A percentile compares a stretch with the other conserved stretches of the same genome.
Conservation (phyloP, 2,888 invertebrate genomes). For the Ephialtes manifestator region DNA sequence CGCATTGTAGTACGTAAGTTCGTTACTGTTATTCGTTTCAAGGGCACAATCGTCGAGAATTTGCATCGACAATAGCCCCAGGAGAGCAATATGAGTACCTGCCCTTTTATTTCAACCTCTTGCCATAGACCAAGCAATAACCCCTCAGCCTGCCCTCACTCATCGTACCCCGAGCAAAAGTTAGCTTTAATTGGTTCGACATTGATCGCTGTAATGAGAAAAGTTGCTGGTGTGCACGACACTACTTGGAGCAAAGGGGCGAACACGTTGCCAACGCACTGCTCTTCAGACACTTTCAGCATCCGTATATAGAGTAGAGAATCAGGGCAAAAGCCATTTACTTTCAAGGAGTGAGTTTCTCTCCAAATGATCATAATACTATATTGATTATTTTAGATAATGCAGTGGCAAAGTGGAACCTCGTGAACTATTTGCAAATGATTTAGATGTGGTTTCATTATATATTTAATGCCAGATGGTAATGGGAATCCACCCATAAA, state of each 20-base stretch:
- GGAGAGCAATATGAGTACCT: conserved; percentile 44
- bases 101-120: conserved; percentile 60
- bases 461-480: too few species aligned
- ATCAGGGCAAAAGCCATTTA: conserved; percentile 17
- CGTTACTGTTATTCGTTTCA: conserved; percentile 38
- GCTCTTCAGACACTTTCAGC: conserved; percentile 21
- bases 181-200: conserved; percentile 82
- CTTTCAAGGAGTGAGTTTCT: neutral
- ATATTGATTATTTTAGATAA: neutral
- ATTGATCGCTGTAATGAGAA: conserved; percentile 84
- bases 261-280: conserved; percentile 42
- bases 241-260: conserved; percentile 45
- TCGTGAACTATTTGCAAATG: too few species aligned
- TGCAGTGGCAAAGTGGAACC: too few species aligned
- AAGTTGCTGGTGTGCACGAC: conserved; percentile 77
- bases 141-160: conserved; percentile 27
- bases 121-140: conserved; percentile 1
- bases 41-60: conserved; percentile 54
- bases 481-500: too few species aligned
- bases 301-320: neutral
- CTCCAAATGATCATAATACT: neutral
- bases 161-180: conserved; percentile 68
- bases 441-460: too few species aligned
- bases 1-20: neutral
- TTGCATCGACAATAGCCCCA: conserved; percentile 58